These are phyloP conservation scores for Pogonocichla stellata DNA, from an alignment of 2,113 vertebrate genomes.

Conservation along the genomic window DNA sequence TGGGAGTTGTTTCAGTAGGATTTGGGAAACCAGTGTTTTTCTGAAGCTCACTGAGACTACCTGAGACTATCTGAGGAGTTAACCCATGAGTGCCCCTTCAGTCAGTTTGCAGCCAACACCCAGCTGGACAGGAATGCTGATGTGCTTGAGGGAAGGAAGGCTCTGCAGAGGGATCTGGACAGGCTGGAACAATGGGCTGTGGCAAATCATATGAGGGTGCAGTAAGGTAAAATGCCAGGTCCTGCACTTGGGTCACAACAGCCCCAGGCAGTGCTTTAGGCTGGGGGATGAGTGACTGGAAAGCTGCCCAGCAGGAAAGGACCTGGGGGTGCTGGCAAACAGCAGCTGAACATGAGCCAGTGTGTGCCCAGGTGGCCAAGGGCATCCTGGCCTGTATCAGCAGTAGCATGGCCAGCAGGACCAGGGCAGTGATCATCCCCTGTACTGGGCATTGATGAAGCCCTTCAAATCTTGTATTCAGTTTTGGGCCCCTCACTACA, in stretches of 20 bases:
- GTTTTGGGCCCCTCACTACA: neutral
- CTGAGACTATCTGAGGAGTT: neutral
- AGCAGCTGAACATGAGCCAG: neutral
- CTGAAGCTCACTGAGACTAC: neutral
- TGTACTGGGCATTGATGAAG: neutral
- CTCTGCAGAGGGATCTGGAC: neutral
- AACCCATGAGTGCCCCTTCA: neutral
- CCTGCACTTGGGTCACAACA: neutral
- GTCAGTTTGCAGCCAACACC: neutral
- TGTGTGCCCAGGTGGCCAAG: neutral
- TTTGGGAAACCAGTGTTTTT: neutral
- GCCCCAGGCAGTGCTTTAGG: neutral
- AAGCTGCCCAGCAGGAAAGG: fast-evolving
- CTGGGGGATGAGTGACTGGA: neutral
- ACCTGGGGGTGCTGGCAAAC: neutral
- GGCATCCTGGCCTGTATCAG: neutral
- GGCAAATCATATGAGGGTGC: neutral
- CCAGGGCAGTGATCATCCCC: neutral
- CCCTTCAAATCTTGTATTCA: neutral
- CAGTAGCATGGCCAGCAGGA: neutral
- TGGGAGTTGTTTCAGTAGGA: neutral
- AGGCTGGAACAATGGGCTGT: neutral
- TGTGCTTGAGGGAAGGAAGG: neutral
- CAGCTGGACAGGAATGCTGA: neutral
- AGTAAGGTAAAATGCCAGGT: neutral